Evolutionary conservation across 2,113 vertebrate genomes (phyloP), one percentile per base, ranked within the genome.

Genomic region (Halcyon senegalensis): DNA sequence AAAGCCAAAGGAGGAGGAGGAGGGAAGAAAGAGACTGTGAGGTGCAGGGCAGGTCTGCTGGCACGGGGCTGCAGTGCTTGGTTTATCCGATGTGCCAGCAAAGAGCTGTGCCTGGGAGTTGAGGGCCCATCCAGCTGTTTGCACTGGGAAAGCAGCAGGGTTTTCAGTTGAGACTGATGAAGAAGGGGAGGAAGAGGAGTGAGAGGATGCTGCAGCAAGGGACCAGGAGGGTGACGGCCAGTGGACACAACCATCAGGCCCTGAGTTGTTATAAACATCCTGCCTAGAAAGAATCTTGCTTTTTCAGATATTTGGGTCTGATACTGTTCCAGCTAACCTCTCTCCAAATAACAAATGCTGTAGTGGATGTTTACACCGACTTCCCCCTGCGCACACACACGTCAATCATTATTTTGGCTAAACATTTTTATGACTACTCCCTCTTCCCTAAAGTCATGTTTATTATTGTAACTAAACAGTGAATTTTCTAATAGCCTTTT

Each of bases 261-360:
- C 31, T 3, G 72, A 17, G 39, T 19, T 50, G 50, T 1, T 84
- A 35, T 89, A 94, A 95, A 96, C 96, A 95, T 92, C 90, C 93
- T 96, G 96, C 84, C 68, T 55, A 2, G 56, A 33, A 50, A 20
- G 59, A 43, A 83, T 72, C 77, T 53, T 37, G 56, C 84, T 33
- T 80, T 18, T 86, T 58, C 39, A 12, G 67, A 5, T 1, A 25
- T 33, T 39, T 19, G 12, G 0, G 44, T 23, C 75, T 78, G 84
- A 75, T 86, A 68, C 41, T 1, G 4, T 8, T 73, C 89, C 84
- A 23, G 73, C 68, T 48, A n/a, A 24, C 55, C 10, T n/a, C 68
- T 21, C 84, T 76, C 58, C 56, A 16, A 33, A 11, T 3, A 17
- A 19, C 39, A 59, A 90, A 74, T 41, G 11, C 46, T 13, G 16